Percentiles rank a stretch among this genome's conserved stretches.
Evolutionary conservation across 2,888 invertebrate genomes (phyloP).

Genomic region (Microctonus aethiopoides): DNA sequence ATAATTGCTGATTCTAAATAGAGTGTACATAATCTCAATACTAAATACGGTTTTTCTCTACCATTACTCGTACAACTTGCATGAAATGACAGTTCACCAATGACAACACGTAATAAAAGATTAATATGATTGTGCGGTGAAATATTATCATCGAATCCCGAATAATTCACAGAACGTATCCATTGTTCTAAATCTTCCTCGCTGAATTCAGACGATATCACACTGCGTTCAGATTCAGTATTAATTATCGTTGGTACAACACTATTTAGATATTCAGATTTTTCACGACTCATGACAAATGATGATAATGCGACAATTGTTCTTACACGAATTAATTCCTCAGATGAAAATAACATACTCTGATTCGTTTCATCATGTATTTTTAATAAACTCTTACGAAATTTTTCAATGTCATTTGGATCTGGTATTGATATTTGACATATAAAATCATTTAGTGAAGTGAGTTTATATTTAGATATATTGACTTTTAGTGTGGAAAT

Average conservation of each 20-base stretch:
- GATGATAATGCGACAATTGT: constrained; percentile 54
- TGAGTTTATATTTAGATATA: constrained; percentile 79
- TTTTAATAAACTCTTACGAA: constrained; percentile 42
- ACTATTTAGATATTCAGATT: constrained; percentile 45
- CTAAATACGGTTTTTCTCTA: constrained; percentile 78
- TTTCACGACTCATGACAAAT: constrained; percentile 47
- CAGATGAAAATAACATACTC: constrained; percentile 35
- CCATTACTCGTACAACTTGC: constrained; percentile 67
- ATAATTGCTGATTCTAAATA: constrained; percentile 81
- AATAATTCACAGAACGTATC: constrained; percentile 80
- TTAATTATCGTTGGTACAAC: constrained; percentile 48
- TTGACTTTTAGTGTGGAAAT: constrained; percentile 80
- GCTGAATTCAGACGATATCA: constrained; percentile 75
- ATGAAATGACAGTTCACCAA: constrained; percentile 73
- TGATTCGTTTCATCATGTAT: constrained; percentile 36
- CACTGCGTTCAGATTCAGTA: constrained; percentile 63
- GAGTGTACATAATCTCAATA: constrained; percentile 76
- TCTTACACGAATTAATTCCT: constrained; percentile 50
- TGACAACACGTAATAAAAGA: constrained; percentile 76
- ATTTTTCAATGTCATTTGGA: constrained; percentile 47
- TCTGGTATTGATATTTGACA: constrained; percentile 68
- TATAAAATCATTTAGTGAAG: constrained; percentile 74
- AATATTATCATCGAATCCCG: constrained; percentile 85
- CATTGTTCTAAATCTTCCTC: constrained; percentile 81
- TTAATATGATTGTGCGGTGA: constrained; percentile 82